phyloP scores from a whole-genome alignment of 2,113 vertebrate genomes.

The Conger conger region DNA sequence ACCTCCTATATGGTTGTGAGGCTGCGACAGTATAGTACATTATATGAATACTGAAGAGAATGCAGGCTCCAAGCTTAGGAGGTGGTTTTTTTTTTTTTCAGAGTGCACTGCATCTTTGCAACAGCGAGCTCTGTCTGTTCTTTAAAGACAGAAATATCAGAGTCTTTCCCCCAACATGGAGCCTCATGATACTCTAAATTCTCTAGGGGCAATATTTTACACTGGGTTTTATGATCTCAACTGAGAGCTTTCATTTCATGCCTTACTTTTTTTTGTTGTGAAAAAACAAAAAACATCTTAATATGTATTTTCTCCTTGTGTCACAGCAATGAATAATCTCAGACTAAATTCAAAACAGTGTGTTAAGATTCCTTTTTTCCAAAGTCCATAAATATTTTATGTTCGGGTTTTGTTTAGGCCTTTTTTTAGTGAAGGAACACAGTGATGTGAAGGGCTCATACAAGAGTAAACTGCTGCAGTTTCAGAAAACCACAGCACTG shows the following conservation, averaged over 20 bases:
- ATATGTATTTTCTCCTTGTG: not conserved
- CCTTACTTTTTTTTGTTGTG: not conserved
- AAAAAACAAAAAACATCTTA: not conserved
- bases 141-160: conserved; percentile 48
- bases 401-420: conserved; percentile 6
- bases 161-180: conserved; percentile 24
- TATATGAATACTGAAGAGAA: not conserved
- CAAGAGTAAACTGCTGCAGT: not conserved
- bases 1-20: not conserved
- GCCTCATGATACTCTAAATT: not conserved
- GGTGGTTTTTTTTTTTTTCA: not conserved
- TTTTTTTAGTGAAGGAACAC: conserved; percentile 7
- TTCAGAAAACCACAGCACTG: not conserved
- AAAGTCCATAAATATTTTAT: conserved; percentile 11
- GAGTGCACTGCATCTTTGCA: conserved; percentile 3
- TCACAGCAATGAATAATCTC: conserved; percentile 2
- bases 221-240: conserved; percentile 10
- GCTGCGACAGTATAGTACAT: not conserved
- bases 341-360: conserved; percentile 1
- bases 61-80: not conserved
- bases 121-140: conserved; percentile 49
- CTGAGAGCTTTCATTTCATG: conserved; percentile 9
- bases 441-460: not conserved
- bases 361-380: not conserved
- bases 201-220: conserved; percentile 15